Percentiles rank a stretch among this genome's conserved stretches.
phyloP scores from a whole-genome alignment of 2,113 vertebrate genomes.

The Progne subis region DNA sequence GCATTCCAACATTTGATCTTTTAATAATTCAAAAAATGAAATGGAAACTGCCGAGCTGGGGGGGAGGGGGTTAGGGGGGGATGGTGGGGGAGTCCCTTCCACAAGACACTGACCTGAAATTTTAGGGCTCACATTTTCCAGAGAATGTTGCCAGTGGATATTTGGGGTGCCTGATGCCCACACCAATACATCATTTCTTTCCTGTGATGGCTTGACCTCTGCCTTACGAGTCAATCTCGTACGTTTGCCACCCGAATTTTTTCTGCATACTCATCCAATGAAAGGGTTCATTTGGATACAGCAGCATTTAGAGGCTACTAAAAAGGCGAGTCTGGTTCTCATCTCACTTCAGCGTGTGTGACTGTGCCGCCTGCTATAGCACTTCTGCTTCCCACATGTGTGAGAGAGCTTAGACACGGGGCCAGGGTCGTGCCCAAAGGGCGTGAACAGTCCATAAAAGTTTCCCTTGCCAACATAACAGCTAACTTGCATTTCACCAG shows the following conservation, averaged over 20 bases:
- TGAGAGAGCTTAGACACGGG: not conserved
- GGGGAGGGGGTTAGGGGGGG: not conserved
- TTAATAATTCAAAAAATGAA: slow-evolving; percentile 75
- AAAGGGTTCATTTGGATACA: not conserved
- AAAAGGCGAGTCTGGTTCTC: not conserved
- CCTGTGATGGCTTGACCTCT: not conserved
- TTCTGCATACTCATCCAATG: not conserved
- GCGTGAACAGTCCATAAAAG: not conserved
- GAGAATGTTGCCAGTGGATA: not conserved
- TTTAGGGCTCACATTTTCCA: not conserved
- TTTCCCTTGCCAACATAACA: not conserved
- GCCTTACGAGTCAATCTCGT: accelerated
- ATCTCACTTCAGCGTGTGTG: not conserved
- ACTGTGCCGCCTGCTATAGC: not conserved
- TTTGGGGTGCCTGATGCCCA: not conserved
- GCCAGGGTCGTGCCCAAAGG: not conserved
- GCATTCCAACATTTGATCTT: slow-evolving; percentile 79
- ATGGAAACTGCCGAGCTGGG: slow-evolving; percentile 27
- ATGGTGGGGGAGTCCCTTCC: not conserved
- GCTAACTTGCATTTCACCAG: not conserved
- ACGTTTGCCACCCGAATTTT: not conserved
- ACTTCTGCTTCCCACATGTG: slow-evolving; percentile 9
- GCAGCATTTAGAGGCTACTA: not conserved
- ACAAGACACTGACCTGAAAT: slow-evolving; percentile 2
- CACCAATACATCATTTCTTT: not conserved